Conservation (phyloP, 92 coral and sea anemone genomes). For the Palythoa caribaeorum region DNA sequence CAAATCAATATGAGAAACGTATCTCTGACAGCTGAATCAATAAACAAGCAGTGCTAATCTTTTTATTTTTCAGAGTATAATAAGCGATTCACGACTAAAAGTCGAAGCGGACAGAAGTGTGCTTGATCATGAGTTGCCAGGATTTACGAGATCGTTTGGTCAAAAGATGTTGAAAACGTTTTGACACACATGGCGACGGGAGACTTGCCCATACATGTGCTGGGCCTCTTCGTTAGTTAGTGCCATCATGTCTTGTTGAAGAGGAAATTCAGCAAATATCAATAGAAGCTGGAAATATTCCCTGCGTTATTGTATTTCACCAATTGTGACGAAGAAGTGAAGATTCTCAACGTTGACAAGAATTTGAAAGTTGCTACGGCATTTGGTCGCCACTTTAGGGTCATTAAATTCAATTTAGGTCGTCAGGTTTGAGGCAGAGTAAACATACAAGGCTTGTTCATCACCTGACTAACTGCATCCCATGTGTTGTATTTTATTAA, state of each 20-base stretch:
- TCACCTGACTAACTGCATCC: background rate
- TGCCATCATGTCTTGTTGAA: background rate
- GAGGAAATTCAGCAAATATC: background rate
- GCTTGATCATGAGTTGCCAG: background rate
- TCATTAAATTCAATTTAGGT: background rate
- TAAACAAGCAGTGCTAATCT: background rate
- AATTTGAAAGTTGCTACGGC: background rate
- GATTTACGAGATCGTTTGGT: background rate
- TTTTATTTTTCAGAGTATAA: background rate
- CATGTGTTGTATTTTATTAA: background rate
- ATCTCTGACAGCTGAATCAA: background rate
- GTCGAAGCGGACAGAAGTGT: background rate
- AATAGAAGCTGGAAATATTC: background rate
- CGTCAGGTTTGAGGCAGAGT: background rate
- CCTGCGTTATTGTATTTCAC: background rate
- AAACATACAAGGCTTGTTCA: background rate
- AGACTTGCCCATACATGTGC: too few relatives aligned
- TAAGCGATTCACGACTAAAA: background rate
- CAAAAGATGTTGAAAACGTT: too few relatives aligned
- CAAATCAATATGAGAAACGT: conserved; percentile 32
- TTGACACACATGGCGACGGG: too few relatives aligned
- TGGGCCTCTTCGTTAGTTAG: background rate
- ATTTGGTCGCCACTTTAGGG: background rate
- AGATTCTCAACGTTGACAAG: background rate
- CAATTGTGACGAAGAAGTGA: background rate